Percentiles rank a stretch among this genome's conserved stretches.
Evolutionary conservation across 2,888 invertebrate genomes (phyloP).

Genomic region (Meloe dianella): DNA sequence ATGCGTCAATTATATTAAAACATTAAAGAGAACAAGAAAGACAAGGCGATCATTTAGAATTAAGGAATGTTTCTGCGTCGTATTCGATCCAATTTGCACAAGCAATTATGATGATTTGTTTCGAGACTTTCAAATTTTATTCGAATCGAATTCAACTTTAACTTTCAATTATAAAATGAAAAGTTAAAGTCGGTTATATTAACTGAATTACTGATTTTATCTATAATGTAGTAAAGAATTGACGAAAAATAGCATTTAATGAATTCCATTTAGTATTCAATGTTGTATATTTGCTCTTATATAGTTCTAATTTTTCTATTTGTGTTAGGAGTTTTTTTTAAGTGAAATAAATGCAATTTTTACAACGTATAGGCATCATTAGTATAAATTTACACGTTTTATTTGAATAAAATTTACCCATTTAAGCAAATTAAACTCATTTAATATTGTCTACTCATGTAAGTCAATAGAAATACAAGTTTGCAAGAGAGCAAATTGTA

Average conservation of each 20-base stretch:
- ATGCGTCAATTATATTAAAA: neutral
- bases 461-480: neutral
- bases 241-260: neutral
- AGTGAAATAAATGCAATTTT: neutral
- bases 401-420: neutral
- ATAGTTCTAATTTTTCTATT: neutral
- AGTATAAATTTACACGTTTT: neutral
- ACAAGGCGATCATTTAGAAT: neutral
- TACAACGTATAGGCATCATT: neutral
- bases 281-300: too few species aligned
- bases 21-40: neutral
- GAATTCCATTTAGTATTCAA: neutral
- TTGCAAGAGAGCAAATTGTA: neutral
- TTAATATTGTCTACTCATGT: neutral
- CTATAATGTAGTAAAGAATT: neutral
- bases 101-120: constrained; percentile 1
- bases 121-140: neutral
- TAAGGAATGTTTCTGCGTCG: neutral
- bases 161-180: constrained; percentile 2
- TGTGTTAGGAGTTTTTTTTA: neutral
- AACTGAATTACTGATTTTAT: neutral
- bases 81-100: neutral
- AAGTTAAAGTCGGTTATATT: neutral
- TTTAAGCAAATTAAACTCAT: neutral
- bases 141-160: neutral